Evolutionary conservation across 2,797 vertebrate genomes (phyloP).

Genomic region (Melopsittacus undulatus): DNA sequence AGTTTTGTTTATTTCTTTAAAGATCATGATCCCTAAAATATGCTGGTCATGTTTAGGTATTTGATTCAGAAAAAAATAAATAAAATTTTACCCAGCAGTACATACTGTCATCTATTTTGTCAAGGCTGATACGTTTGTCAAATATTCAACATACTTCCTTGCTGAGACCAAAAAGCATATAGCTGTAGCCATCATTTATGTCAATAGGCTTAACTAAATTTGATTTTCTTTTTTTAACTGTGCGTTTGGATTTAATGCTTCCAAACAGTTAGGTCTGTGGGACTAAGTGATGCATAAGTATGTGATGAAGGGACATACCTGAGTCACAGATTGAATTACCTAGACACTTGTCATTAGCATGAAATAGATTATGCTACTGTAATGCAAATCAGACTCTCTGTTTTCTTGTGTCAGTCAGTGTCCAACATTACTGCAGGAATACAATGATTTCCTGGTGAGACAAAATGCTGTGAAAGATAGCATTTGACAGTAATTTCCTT

Average conservation of each 20-base stretch:
- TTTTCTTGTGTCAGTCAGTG: not conserved
- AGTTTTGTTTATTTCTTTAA: not conserved
- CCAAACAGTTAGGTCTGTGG: not conserved
- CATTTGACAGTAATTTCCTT: not conserved
- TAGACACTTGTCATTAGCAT: not conserved
- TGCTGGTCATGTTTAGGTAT: not conserved
- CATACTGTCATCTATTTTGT: not conserved
- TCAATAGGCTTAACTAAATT: not conserved
- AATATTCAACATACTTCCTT: not conserved
- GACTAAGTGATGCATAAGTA: not conserved
- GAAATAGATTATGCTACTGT: not conserved
- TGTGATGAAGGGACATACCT: not conserved
- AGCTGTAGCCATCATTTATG: not conserved
- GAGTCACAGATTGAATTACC: not conserved
- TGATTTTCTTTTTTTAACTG: not conserved
- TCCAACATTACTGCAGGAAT: not conserved
- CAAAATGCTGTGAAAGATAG: not conserved
- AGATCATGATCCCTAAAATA: not conserved
- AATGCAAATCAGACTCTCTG: not conserved
- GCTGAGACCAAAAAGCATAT: not conserved
- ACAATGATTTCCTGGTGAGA: not conserved
- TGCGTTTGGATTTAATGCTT: not conserved
- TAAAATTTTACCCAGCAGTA: not conserved
- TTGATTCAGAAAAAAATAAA: not conserved
- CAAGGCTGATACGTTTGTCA: not conserved